These are phyloP conservation scores for Drosophila persimilis DNA, from an alignment of 1,140 invertebrate species.

Conservation along the genomic window DNA sequence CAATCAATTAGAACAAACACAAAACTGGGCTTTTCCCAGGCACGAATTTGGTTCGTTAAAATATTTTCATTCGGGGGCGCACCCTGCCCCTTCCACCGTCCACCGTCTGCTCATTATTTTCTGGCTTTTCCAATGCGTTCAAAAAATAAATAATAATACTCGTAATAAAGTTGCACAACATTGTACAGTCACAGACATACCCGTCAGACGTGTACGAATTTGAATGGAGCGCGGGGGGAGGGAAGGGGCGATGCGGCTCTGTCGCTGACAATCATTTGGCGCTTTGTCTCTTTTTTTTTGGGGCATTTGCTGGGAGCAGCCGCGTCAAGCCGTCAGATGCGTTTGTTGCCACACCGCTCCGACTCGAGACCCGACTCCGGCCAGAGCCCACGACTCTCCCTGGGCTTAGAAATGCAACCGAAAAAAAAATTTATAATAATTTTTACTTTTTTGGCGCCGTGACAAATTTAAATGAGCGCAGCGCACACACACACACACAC, in stretches of 20 bases:
- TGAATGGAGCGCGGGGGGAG: slow-evolving; percentile 20
- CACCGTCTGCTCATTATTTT: slow-evolving; percentile 37
- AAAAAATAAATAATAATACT: slow-evolving; percentile 27
- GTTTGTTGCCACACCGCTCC: slow-evolving; percentile 36
- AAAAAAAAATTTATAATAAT: slow-evolving; percentile 37
- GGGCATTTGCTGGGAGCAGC: slow-evolving; percentile 49
- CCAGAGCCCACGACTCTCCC: not conserved
- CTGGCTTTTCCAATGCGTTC: slow-evolving; percentile 40
- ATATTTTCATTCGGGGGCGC: slow-evolving; percentile 17
- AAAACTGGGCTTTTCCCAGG: slow-evolving; percentile 32
- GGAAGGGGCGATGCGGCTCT: not conserved
- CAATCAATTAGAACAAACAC: slow-evolving; percentile 47
- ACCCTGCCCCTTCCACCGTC: slow-evolving; percentile 27
- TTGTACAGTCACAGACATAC: too few species aligned
- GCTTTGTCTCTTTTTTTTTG: slow-evolving; percentile 20
- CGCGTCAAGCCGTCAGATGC: slow-evolving; percentile 42
- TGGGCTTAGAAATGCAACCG: slow-evolving; percentile 51
- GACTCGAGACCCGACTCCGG: not conserved
- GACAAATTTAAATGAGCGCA: slow-evolving; percentile 58
- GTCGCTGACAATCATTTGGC: slow-evolving; percentile 23
- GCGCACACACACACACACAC: slow-evolving; percentile 2
- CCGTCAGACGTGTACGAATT: slow-evolving; percentile 36
- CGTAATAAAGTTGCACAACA: slow-evolving; percentile 53
- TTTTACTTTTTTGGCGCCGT: slow-evolving; percentile 44
- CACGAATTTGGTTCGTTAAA: slow-evolving; percentile 38